These are phyloP conservation scores for Mixornis gularis DNA, from an alignment of 2,113 vertebrate genomes.

Conservation along the genomic window DNA sequence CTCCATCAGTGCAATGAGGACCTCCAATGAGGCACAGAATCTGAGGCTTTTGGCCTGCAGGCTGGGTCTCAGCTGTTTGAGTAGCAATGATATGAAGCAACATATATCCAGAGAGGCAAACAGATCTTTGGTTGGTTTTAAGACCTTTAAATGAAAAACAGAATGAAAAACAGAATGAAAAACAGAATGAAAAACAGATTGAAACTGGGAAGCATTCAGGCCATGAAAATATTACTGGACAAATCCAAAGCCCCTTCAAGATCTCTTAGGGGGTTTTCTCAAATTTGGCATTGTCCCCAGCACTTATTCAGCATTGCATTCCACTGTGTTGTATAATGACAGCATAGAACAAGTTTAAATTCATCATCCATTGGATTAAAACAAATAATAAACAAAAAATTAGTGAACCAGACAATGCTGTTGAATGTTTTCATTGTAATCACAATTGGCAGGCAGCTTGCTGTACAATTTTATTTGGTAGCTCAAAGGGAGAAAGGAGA, in stretches of 20 bases:
- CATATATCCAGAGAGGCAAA: neutral
- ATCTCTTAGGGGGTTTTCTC: neutral
- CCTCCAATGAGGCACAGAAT: neutral
- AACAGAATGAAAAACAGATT: neutral
- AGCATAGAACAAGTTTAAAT: neutral
- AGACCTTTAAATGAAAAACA: neutral
- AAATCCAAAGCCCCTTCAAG: neutral
- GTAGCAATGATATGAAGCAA: neutral
- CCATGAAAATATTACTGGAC: neutral
- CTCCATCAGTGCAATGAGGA: neutral
- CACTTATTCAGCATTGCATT: neutral
- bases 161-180: neutral
- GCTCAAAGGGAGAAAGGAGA: neutral
- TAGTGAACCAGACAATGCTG: neutral
- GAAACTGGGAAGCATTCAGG: neutral
- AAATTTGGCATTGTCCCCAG: neutral
- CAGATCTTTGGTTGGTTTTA: neutral
- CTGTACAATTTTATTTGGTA: neutral
- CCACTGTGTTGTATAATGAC: neutral
- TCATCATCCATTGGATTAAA: constrained; percentile 19
- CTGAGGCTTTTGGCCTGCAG: neutral
- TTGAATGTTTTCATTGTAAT: neutral
- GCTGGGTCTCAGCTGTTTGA: neutral
- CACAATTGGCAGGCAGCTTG: neutral
- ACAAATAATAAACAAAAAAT: constrained; percentile 16